A percentile compares a stretch with the other conserved stretches of the same genome.
These are phyloP conservation scores for Betta splendens DNA, from an alignment of 2,797 vertebrate genomes.

Conservation along the genomic window DNA sequence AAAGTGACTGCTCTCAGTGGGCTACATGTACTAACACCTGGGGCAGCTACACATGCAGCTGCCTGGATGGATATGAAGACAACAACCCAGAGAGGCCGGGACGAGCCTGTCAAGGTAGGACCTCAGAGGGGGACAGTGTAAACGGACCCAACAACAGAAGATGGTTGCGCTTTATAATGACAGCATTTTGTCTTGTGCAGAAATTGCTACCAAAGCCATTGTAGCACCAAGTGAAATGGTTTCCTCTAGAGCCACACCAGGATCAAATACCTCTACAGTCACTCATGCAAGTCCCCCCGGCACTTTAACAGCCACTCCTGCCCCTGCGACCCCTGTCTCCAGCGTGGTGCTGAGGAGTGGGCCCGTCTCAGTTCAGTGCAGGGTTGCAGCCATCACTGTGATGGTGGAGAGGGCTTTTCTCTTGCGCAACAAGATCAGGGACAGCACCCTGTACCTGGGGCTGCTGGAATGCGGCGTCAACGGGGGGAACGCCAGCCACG, in stretches of 20 bases:
- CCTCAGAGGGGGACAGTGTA: neutral
- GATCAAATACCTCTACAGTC: neutral
- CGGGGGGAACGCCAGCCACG: slow-evolving; percentile 76
- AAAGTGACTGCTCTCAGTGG: slow-evolving; percentile 81
- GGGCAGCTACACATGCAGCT: slow-evolving; percentile 83
- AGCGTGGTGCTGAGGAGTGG: neutral
- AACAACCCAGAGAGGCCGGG: slow-evolving; percentile 72
- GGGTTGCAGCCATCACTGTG: slow-evolving; percentile 74
- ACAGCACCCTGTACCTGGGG: slow-evolving; percentile 84
- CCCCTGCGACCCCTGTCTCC: neutral
- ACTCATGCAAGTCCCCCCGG: neutral
- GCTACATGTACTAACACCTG: slow-evolving; percentile 81
- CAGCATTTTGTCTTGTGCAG: slow-evolving; percentile 40
- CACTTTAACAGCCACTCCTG: neutral
- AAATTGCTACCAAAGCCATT: neutral
- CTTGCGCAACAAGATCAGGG: slow-evolving; percentile 71
- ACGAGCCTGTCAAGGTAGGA: slow-evolving; percentile 83
- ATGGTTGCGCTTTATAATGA: slow-evolving; percentile 19
- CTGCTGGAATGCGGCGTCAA: slow-evolving; percentile 77
- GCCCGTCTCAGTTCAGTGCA: slow-evolving; percentile 80
- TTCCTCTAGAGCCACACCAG: neutral
- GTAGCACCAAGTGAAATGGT: neutral
- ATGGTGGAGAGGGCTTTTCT: slow-evolving; percentile 80
- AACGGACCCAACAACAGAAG: neutral
- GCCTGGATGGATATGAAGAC: slow-evolving; percentile 70